Conservation (phyloP, 2,797 vertebrate genomes). For the Gastrophryne carolinensis region DNA sequence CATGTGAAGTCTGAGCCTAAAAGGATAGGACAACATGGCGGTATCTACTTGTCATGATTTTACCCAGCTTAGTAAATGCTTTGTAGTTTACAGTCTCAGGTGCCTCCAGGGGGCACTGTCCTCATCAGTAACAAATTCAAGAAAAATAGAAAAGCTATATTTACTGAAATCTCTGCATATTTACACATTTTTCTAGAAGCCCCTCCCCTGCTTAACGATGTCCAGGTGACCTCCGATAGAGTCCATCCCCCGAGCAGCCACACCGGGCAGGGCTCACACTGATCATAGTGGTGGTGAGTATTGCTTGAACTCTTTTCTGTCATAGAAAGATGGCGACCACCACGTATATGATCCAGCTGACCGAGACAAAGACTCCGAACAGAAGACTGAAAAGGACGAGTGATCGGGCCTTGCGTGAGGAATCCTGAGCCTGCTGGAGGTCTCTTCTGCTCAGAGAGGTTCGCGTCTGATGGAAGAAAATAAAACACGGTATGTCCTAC, state of each 20-base stretch:
- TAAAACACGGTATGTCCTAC: not conserved
- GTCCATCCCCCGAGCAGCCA: no score
- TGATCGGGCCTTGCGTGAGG: conserved; percentile 68
- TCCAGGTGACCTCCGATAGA: not conserved
- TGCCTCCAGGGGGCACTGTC: no score
- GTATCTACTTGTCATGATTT: no score
- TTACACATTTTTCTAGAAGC: conserved; percentile 5
- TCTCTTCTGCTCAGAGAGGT: conserved; percentile 68
- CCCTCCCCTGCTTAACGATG: not conserved
- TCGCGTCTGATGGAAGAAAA: conserved; percentile 61
- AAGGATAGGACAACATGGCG: no score
- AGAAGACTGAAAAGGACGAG: conserved; percentile 77
- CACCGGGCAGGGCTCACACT: no score
- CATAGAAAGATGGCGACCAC: conserved; percentile 66
- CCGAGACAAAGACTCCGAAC: conserved; percentile 70
- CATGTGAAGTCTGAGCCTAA: no score
- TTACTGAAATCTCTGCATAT: conserved; percentile 42
- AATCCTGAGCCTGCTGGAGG: conserved; percentile 62
- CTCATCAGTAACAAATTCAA: no score
- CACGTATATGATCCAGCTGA: conserved; percentile 76
- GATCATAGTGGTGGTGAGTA: no score
- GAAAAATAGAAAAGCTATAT: no score
- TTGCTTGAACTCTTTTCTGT: not conserved
- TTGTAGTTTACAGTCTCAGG: no score
- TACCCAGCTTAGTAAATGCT: no score